phyloP scores from a whole-genome alignment of 1,140 invertebrate species.

The Aphis gossypii region DNA sequence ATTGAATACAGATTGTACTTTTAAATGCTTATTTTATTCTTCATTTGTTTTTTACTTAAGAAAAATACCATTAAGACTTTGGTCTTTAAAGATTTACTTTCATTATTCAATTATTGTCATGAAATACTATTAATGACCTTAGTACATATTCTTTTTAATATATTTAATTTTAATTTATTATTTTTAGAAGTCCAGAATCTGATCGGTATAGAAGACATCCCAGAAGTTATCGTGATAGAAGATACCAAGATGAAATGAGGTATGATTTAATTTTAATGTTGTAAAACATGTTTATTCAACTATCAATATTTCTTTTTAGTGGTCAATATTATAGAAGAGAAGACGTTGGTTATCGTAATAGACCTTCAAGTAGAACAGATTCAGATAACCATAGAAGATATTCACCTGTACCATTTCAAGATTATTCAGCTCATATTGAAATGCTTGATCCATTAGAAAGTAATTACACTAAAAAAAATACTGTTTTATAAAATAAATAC shows the following conservation, averaged over 20 bases:
- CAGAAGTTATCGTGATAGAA: background rate
- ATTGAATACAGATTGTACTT: background rate
- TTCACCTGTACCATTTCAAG: constrained; percentile 44
- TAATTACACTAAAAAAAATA: background rate
- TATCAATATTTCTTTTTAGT: constrained; percentile 22
- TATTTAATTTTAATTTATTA: background rate
- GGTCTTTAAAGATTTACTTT: no score
- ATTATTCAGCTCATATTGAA: constrained; percentile 35
- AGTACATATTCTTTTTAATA: background rate
- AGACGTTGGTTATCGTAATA: constrained; percentile 60
- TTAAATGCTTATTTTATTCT: background rate
- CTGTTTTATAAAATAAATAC: background rate
- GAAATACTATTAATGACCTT: background rate
- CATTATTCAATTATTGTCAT: background rate
- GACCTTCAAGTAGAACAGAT: constrained; percentile 63
- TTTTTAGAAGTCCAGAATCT: constrained; percentile 33
- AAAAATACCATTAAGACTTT: no score
- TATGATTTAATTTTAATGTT: background rate
- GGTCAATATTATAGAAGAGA: constrained; percentile 55
- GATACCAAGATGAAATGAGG: constrained; percentile 59
- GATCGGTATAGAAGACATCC: constrained; percentile 42
- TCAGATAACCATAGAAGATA: constrained; percentile 60
- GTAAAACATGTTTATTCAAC: background rate
- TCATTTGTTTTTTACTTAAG: background rate
- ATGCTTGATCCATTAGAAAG: constrained; percentile 42